These are phyloP conservation scores for Peribatodes rhomboidaria DNA, from an alignment of 2,888 invertebrate genomes.

Conservation along the genomic window DNA sequence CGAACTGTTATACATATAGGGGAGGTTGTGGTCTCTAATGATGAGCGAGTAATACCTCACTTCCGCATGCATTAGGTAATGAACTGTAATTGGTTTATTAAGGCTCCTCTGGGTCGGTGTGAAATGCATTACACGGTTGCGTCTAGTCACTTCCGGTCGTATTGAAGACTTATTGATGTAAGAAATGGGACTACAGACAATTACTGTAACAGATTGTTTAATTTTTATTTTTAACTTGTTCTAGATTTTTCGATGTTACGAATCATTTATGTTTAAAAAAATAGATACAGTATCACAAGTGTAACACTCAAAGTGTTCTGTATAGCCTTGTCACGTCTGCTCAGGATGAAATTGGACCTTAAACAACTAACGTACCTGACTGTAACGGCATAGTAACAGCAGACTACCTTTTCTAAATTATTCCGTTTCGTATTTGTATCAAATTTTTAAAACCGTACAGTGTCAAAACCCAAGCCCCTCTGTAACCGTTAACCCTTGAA, in stretches of 20 bases:
- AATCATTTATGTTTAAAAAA: too few species aligned
- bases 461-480: constrained; percentile 4
- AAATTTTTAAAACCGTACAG: constrained; percentile 11
- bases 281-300: too few species aligned
- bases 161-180: constrained; percentile 42
- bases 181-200: constrained; percentile 33
- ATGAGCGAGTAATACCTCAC: constrained; percentile 79
- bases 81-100: constrained; percentile 83
- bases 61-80: constrained; percentile 84
- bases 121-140: constrained; percentile 71
- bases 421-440: neutral
- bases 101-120: constrained; percentile 70
- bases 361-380: too few species aligned
- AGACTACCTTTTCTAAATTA: too few species aligned
- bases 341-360: too few species aligned
- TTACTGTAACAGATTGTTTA: constrained; percentile 37
- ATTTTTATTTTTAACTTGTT: neutral
- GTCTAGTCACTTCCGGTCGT: constrained; percentile 61
- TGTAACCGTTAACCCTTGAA: constrained; percentile 41
- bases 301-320: too few species aligned
- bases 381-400: too few species aligned
- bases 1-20: constrained; percentile 73
- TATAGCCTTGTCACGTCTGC: too few species aligned
- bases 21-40: constrained; percentile 80
- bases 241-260: neutral